phyloP scores from a whole-genome alignment of 2,113 vertebrate genomes.

The Rhinoptilus africanus region DNA sequence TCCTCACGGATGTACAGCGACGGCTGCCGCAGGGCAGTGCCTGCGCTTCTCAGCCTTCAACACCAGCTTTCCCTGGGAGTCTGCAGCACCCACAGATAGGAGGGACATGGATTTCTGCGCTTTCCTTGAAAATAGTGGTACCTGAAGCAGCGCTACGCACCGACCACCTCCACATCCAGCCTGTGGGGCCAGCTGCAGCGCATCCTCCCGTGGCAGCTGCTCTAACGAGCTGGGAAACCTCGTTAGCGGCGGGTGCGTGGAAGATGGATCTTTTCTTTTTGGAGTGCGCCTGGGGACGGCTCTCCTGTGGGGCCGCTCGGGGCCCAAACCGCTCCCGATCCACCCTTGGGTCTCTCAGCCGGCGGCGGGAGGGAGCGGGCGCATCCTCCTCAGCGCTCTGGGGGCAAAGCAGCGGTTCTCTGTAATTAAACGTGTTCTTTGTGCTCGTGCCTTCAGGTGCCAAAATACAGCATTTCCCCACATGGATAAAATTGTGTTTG shows the following conservation, averaged over 20 bases:
- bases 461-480: conserved; percentile 53
- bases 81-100: fast-evolving
- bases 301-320: not conserved
- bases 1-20: fast-evolving
- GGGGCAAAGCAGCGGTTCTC: not conserved
- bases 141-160: not conserved
- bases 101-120: fast-evolving
- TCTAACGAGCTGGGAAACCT: not conserved
- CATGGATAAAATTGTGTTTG: conserved; percentile 73
- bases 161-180: not conserved
- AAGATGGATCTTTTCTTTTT: not conserved
- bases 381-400: not conserved
- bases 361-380: not conserved
- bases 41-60: fast-evolving
- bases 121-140: fast-evolving
- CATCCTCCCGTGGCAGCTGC: not conserved
- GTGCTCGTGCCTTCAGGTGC: not conserved
- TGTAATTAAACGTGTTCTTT: not conserved
- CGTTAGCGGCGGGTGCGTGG: not conserved
- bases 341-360: not conserved
- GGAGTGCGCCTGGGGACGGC: not conserved
- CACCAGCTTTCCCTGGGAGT: not conserved
- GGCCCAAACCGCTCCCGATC: not conserved
- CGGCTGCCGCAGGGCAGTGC: fast-evolving
- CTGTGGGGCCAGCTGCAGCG: not conserved